Evolutionary conservation across 2,113 vertebrate genomes (phyloP).

Genomic region (Saimiri boliviensis): DNA sequence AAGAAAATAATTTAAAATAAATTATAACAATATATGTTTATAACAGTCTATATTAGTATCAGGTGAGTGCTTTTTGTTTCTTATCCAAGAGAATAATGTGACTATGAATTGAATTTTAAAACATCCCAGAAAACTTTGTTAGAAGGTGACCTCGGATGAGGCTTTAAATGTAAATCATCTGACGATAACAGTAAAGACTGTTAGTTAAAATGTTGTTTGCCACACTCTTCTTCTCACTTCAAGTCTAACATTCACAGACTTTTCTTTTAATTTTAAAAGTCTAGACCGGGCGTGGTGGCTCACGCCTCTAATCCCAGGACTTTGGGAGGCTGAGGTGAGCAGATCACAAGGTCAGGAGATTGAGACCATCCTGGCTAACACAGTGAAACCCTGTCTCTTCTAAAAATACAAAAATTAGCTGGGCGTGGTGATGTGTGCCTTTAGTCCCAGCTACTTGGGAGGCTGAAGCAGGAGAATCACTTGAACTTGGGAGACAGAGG

Average conservation of each 20-base stretch:
- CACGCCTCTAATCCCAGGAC: too few relatives aligned
- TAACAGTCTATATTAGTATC: background rate
- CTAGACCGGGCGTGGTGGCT: background rate
- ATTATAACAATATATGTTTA: background rate
- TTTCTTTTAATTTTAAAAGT: background rate
- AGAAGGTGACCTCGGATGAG: background rate
- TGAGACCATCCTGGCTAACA: too few relatives aligned
- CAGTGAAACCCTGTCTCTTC: too few relatives aligned
- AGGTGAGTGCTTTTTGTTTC: background rate
- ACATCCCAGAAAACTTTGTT: background rate
- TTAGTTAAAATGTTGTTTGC: background rate
- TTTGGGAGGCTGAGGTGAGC: too few relatives aligned
- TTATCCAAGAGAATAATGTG: background rate
- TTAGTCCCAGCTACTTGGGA: too few relatives aligned
- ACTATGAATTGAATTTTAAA: background rate
- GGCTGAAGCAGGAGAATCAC: too few relatives aligned
- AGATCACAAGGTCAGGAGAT: too few relatives aligned
- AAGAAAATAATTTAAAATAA: conserved; percentile 6
- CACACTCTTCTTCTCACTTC: background rate
- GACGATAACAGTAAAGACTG: background rate
- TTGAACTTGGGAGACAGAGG: too few relatives aligned
- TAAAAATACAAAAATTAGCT: too few relatives aligned
- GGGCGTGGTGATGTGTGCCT: too few relatives aligned
- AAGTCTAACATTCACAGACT: background rate
- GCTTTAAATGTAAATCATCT: background rate